phyloP scores from a whole-genome alignment of 2,888 invertebrate genomes.

The Drosophila helvetica region DNA sequence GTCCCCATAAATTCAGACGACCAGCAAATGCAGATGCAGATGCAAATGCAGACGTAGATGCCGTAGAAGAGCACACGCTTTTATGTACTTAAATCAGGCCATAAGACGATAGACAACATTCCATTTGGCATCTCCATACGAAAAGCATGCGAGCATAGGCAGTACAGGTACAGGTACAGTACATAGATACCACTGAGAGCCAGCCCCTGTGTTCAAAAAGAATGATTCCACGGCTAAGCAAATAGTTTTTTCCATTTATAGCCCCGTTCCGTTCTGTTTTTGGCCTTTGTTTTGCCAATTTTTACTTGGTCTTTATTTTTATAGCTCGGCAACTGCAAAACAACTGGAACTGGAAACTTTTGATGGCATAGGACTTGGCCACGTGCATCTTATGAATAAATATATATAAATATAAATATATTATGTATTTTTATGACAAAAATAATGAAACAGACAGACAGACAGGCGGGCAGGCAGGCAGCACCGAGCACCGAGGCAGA shows the following conservation, averaged over 20 bases:
- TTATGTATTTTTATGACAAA: conserved; percentile 75
- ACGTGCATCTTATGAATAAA: conserved; percentile 75
- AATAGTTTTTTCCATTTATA: conserved; percentile 30
- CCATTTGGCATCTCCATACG: conserved; percentile 35
- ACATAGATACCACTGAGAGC: conserved; percentile 55
- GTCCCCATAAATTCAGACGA: not conserved
- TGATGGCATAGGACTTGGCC: conserved; percentile 63
- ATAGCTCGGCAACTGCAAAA: conserved; percentile 38
- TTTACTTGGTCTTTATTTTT: conserved; percentile 20
- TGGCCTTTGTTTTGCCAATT: conserved; percentile 50
- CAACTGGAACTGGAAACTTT: conserved; percentile 49
- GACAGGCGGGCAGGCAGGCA: conserved; percentile 16
- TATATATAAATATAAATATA: conserved; percentile 59
- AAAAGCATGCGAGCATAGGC: conserved; percentile 2
- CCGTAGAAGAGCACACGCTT: conserved; percentile 3
- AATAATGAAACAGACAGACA: conserved; percentile 45
- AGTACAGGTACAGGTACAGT: too few relatives aligned
- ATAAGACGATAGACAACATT: conserved; percentile 48
- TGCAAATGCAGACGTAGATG: too few relatives aligned
- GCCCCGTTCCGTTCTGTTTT: conserved; percentile 43
- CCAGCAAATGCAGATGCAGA: too few relatives aligned
- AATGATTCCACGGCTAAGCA: conserved; percentile 18
- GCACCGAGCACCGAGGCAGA: conserved; percentile 26
- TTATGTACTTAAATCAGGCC: conserved; percentile 44
- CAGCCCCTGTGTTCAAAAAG: conserved; percentile 67